Evolutionary conservation across 1,140 invertebrate species (phyloP), one percentile per base, ranked within the genome.

Genomic region (Augochlora pura): DNA sequence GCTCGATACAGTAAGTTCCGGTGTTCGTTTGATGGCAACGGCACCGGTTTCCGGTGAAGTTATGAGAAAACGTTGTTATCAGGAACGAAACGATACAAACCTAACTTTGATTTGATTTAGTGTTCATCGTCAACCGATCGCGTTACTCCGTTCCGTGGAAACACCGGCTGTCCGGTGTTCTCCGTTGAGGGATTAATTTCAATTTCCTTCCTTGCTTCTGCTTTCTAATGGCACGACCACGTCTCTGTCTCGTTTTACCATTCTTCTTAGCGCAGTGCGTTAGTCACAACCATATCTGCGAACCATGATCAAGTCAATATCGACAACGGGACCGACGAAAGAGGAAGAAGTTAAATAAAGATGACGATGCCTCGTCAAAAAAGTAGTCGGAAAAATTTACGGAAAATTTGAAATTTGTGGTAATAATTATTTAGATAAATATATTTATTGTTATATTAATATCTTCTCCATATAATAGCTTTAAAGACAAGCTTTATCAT

Each of bases 281-380:
- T 87, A 64, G 83, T 87, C 86, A 87, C 75, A 87, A 87, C 86
- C 86, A 87, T 81, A 87, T 60, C 86, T 87, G 62, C 4, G 27
- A 16, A 59, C 2, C 14, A 70, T 23, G 23, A 27, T 38, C 18
- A 67, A 6, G 14, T 52, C 18, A 32, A 62, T 12, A 70, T n/a
- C 49, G 14, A 32, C 7, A 21, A 32, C 32, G 32, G 1, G 57
- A 23, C 18, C 12, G 23, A 9, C 14, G 6, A 6, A 10, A 38
- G 18, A 1, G 4, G 42, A 6, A 16, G 9, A 0, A 42, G 10
- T 9, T 39, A 57, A 39, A 23, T 23, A 23, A 18, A 70, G n/a
- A 3, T 7, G 0, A 38, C 5, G 16, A 7, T n/a, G 1, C n/a
- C n/a, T n/a, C n/a, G n/a, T n/a, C n/a, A n/a, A n/a, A n/a, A n/a